Percentiles rank a stretch among this genome's conserved stretches.
Evolutionary conservation across 1,140 invertebrate species (phyloP).

Genomic region (Tribolium madens): DNA sequence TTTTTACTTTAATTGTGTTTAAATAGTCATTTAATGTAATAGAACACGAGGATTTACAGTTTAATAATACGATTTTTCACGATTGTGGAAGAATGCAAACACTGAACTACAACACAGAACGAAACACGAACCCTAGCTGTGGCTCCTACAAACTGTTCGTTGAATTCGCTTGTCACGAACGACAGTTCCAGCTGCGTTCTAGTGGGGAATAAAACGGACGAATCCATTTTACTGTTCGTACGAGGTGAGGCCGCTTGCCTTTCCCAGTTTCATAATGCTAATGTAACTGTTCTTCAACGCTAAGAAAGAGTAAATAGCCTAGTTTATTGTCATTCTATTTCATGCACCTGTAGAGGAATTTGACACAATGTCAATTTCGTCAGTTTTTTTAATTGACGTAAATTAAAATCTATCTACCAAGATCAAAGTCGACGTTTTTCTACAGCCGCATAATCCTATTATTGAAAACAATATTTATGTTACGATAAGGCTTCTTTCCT

Average conservation of each 20-base stretch:
- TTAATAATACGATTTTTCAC: too few relatives aligned
- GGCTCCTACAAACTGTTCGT: constrained; percentile 4
- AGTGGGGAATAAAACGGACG: constrained; percentile 35
- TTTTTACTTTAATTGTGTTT: not conserved
- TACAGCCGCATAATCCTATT: not conserved
- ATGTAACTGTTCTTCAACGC: constrained; percentile 1
- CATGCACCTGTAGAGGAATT: not conserved
- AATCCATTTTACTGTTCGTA: not conserved
- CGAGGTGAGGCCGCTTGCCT: constrained; percentile 13
- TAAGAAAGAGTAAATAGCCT: constrained; percentile 1
- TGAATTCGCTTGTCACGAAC: constrained; percentile 21
- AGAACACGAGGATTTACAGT: too few relatives aligned
- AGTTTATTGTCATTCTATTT: not conserved
- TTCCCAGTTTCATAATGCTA: constrained; percentile 4
- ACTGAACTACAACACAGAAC: not conserved
- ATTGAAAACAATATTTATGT: not conserved
- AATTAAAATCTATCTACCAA: not conserved
- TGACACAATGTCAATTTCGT: not conserved
- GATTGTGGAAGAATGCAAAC: too few relatives aligned
- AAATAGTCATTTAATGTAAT: not conserved
- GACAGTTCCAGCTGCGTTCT: constrained; percentile 25
- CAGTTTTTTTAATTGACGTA: not conserved
- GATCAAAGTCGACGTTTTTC: not conserved
- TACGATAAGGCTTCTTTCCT: constrained; percentile 18
- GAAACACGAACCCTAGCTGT: not conserved